phyloP scores from a whole-genome alignment of 2,113 vertebrate genomes.

The Rhadina sibilatrix region DNA sequence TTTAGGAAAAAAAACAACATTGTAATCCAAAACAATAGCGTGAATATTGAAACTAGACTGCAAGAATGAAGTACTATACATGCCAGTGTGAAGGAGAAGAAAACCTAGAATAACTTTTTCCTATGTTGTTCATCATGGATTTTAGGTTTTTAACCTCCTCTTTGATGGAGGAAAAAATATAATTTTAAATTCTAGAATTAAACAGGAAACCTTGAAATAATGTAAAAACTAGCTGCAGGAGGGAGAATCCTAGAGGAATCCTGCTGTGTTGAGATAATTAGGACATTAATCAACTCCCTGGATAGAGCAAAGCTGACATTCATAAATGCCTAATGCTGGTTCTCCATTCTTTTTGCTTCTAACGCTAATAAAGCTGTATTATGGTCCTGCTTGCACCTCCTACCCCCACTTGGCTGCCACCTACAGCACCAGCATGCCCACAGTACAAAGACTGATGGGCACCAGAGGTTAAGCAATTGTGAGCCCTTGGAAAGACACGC shows the following conservation, averaged over 20 bases:
- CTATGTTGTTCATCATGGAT: background rate
- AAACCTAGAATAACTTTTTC: background rate
- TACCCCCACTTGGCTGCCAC: background rate
- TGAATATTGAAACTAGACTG: background rate
- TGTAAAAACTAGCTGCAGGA: slow-evolving; percentile 24
- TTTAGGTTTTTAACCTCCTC: background rate
- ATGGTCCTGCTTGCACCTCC: accelerated
- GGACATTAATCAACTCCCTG: slow-evolving; percentile 44
- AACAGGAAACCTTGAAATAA: slow-evolving; percentile 38
- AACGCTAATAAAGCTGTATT: background rate
- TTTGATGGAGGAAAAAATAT: background rate
- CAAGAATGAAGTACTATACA: background rate
- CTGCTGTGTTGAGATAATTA: slow-evolving; percentile 53
- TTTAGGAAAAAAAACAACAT: background rate
- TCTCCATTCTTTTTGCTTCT: background rate
- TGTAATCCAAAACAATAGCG: background rate
- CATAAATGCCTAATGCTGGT: background rate
- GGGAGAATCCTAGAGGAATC: slow-evolving; percentile 26
- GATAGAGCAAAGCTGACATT: background rate
- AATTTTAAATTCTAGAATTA: background rate
- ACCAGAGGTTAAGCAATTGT: background rate
- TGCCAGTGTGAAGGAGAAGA: background rate
- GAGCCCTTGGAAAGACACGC: background rate
- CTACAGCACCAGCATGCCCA: background rate
- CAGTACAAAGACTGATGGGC: background rate